A percentile compares a stretch with the other conserved stretches of the same genome.
Conservation (phyloP, 2,797 vertebrate genomes). For the Artibeus jamaicensis region DNA sequence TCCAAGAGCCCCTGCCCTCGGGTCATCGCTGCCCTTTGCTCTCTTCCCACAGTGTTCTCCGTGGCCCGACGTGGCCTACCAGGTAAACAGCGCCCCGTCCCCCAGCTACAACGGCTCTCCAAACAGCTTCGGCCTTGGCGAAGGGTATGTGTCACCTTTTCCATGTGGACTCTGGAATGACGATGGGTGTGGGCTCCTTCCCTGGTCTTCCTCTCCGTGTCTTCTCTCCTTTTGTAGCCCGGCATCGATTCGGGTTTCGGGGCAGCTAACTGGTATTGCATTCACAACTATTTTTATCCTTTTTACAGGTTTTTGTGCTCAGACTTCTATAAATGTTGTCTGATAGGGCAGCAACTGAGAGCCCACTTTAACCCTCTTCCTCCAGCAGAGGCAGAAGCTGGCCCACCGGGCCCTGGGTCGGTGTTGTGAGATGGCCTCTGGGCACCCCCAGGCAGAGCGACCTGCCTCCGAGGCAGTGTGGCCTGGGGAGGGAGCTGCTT, state of each 20-base stretch:
- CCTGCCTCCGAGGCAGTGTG: background rate
- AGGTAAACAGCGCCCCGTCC: constrained; percentile 87
- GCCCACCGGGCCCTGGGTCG: background rate
- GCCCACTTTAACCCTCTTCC: background rate
- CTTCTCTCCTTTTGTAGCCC: background rate
- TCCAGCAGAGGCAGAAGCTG: background rate
- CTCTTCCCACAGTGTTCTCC: constrained; percentile 90
- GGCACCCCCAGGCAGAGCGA: background rate
- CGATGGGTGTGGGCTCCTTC: background rate
- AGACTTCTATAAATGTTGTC: background rate
- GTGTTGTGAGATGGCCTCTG: background rate
- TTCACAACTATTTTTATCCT: too few relatives aligned
- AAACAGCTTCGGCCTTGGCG: constrained; percentile 88
- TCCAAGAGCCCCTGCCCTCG: background rate
- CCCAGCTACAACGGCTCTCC: constrained; percentile 93
- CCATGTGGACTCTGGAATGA: background rate
- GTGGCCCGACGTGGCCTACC: constrained; percentile 92
- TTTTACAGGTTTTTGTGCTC: background rate
- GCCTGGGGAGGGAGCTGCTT: background rate
- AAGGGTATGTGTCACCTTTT: constrained; percentile 86
- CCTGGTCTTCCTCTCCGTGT: background rate
- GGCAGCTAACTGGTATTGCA: background rate
- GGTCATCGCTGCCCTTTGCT: background rate
- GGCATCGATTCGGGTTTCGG: background rate
- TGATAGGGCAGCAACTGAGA: background rate